A percentile compares a stretch with the other conserved stretches of the same genome.
These are phyloP conservation scores for Pelochelys cantorii DNA, from an alignment of 2,797 vertebrate species.

Conservation along the genomic window DNA sequence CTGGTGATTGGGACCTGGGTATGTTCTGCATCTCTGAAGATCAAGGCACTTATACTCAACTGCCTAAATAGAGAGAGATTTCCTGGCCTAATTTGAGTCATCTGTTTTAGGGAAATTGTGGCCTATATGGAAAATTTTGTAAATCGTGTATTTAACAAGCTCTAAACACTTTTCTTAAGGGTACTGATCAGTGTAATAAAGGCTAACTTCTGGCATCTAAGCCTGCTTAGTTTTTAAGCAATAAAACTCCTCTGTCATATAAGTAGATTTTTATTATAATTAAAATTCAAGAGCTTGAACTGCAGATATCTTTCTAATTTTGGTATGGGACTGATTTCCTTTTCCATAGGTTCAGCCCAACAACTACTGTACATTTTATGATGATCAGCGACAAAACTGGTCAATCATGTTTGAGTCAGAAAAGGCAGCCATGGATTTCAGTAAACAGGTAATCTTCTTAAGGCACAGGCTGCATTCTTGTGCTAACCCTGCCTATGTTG, in stretches of 20 bases:
- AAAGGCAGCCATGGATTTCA: constrained; percentile 88
- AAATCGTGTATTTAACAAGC: not conserved
- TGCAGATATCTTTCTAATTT: not conserved
- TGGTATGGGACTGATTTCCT: not conserved
- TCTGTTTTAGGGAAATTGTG: not conserved
- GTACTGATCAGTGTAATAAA: not conserved
- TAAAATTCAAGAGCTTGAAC: not conserved
- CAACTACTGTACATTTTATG: constrained; percentile 96
- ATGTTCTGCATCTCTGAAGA: not conserved
- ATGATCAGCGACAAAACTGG: constrained; percentile 98
- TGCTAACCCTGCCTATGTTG: not conserved
- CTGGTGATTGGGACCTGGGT: not conserved
- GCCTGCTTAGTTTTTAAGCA: not conserved
- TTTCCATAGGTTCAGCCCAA: constrained; percentile 88
- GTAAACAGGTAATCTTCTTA: constrained; percentile 87
- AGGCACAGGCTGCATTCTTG: not conserved
- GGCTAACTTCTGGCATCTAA: not conserved
- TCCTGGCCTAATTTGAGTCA: not conserved
- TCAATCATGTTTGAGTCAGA: constrained; percentile 97
- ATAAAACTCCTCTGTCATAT: not conserved
- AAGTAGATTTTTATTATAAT: not conserved
- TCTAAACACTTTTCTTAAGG: not conserved
- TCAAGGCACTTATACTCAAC: not conserved
- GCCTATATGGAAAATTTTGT: not conserved
- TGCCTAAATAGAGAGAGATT: not conserved